Percentiles rank a stretch among this genome's conserved stretches.
These are phyloP conservation scores for Drosophila nigricruria DNA, from an alignment of 2,888 invertebrate species.

Conservation along the genomic window DNA sequence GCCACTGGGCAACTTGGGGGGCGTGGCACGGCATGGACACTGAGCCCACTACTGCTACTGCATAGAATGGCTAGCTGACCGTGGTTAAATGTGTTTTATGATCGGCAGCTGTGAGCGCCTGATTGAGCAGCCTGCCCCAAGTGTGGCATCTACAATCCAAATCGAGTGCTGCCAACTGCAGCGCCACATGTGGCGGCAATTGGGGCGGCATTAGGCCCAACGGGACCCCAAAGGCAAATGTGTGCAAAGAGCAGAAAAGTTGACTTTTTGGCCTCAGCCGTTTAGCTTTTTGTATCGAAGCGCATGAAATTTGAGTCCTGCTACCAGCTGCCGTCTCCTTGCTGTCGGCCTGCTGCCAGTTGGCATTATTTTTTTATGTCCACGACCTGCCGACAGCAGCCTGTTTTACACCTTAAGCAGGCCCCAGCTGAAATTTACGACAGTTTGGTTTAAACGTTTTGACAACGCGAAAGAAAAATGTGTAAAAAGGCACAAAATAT, in stretches of 20 bases:
- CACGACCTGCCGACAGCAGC: slow-evolving; percentile 32
- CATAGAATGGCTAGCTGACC: slow-evolving; percentile 66
- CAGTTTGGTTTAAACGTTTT: slow-evolving; percentile 69
- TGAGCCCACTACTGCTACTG: slow-evolving; percentile 7
- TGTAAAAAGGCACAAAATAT: not conserved
- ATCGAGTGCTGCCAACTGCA: not conserved
- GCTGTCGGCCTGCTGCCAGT: slow-evolving; percentile 13
- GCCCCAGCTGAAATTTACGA: slow-evolving; percentile 56
- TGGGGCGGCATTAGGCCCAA: slow-evolving; percentile 82
- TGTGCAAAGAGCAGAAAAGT: slow-evolving; percentile 45
- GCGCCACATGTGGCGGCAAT: slow-evolving; percentile 77
- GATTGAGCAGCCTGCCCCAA: slow-evolving; percentile 59
- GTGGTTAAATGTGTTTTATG: slow-evolving; percentile 71
- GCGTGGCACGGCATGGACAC: slow-evolving; percentile 45
- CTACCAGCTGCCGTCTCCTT: not conserved
- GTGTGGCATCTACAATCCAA: slow-evolving; percentile 24
- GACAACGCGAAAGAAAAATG: slow-evolving; percentile 2
- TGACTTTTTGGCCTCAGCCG: slow-evolving; percentile 61
- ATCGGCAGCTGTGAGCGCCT: slow-evolving; percentile 49
- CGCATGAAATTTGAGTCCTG: not conserved
- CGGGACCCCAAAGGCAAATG: slow-evolving; percentile 61
- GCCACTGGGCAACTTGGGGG: slow-evolving; percentile 60
- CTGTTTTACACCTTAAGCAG: slow-evolving; percentile 42
- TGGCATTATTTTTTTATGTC: slow-evolving; percentile 63
- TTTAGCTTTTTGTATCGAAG: slow-evolving; percentile 38